Evolutionary conservation across 2,113 vertebrate genomes (phyloP).

Genomic region (Eolophus roseicapilla): DNA sequence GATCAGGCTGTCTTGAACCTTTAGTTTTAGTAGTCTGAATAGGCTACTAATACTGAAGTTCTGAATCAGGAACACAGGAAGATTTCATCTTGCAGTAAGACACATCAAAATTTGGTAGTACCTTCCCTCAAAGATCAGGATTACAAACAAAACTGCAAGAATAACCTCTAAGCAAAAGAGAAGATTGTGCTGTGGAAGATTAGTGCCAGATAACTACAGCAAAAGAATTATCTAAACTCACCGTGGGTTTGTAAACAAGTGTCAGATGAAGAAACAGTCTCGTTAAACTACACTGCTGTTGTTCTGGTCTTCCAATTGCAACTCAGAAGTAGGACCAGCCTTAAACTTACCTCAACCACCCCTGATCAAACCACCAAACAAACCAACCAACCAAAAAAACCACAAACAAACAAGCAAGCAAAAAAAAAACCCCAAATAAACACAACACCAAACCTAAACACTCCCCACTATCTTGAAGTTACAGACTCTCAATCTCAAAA

Average conservation of each 20-base stretch:
- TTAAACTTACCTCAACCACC: neutral
- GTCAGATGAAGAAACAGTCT: neutral
- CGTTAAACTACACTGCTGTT: neutral
- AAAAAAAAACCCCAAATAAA: neutral
- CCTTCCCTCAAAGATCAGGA: neutral
- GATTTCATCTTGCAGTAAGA: neutral
- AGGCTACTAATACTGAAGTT: neutral
- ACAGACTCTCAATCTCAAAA: neutral
- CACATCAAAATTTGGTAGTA: neutral
- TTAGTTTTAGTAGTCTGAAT: neutral
- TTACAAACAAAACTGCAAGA: neutral
- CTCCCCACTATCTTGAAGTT: neutral
- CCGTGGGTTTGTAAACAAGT: neutral
- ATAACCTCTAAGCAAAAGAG: neutral
- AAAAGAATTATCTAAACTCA: neutral
- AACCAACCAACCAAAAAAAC: neutral
- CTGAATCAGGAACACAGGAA: neutral
- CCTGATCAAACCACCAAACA: neutral
- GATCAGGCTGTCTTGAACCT: neutral
- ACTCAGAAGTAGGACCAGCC: neutral
- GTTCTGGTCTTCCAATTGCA: neutral
- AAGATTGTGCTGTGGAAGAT: neutral
- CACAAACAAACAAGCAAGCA: neutral
- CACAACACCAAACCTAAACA: neutral
- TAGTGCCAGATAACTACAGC: neutral